phyloP scores from a whole-genome alignment of 2,797 vertebrate genomes.

The Liasis olivaceus region DNA sequence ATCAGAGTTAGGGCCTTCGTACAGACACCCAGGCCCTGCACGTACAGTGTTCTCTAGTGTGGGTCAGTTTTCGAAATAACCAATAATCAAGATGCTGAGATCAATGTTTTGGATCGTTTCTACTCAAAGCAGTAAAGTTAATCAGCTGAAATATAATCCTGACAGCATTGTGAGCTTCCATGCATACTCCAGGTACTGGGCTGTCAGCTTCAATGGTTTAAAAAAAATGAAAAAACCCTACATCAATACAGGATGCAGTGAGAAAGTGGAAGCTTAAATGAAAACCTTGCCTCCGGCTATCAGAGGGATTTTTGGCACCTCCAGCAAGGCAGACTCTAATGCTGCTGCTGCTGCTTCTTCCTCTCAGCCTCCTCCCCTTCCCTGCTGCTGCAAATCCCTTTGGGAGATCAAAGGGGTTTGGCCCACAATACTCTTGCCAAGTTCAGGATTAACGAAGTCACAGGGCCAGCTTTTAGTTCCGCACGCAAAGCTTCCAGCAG shows the following conservation, averaged over 20 bases:
- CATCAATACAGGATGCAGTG: background rate
- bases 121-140: background rate
- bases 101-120: background rate
- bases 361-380: background rate
- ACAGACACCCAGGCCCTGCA: background rate
- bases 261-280: background rate
- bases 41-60: background rate
- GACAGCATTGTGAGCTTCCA: background rate
- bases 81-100: background rate
- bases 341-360: background rate
- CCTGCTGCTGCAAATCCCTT: background rate
- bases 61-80: background rate
- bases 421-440: background rate
- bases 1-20: background rate
- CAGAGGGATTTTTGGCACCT: background rate
- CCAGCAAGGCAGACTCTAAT: background rate
- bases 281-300: background rate
- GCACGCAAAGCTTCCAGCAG: constrained; percentile 34
- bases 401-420: constrained; percentile 1
- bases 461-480: constrained; percentile 5
- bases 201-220: background rate
- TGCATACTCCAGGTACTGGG: background rate
- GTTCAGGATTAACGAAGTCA: constrained; percentile 10
- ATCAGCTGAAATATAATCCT: background rate
- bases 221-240: background rate